Percentiles rank a stretch among this genome's conserved stretches.
Evolutionary conservation across 2,113 vertebrate species (phyloP).

Genomic region (Psittacula cyanocephala): DNA sequence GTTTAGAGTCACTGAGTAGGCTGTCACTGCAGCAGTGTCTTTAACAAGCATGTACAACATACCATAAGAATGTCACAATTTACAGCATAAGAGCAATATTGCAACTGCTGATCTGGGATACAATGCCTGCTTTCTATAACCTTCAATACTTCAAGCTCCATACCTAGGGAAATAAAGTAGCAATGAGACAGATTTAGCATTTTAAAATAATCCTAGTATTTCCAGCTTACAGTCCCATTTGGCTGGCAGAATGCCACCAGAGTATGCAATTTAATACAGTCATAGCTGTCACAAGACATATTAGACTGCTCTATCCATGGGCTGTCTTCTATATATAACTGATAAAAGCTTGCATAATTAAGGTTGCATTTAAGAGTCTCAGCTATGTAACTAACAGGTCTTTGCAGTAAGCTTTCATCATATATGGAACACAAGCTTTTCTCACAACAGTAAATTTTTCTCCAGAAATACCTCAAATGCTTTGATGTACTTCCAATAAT

Average conservation of each 20-base stretch:
- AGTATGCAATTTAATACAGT: slow-evolving; percentile 32
- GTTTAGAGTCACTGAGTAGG: not conserved
- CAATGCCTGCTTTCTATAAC: not conserved
- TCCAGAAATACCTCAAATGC: not conserved
- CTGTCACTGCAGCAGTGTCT: not conserved
- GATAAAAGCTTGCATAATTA: slow-evolving; percentile 51
- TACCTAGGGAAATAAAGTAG: not conserved
- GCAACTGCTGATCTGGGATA: not conserved
- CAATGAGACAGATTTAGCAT: not conserved
- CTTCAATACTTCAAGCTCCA: not conserved
- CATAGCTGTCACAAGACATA: slow-evolving; percentile 42
- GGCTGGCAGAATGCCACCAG: slow-evolving; percentile 21
- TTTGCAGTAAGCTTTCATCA: not conserved
- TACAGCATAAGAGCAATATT: not conserved
- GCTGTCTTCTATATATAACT: slow-evolving; percentile 53
- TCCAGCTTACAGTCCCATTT: not conserved
- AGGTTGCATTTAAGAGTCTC: slow-evolving; percentile 31
- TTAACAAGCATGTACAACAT: not conserved
- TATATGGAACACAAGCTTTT: not conserved
- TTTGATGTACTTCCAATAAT: not conserved
- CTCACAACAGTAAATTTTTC: not conserved
- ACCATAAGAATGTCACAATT: not conserved
- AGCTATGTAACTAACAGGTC: not conserved
- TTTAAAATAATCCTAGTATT: slow-evolving; percentile 15
- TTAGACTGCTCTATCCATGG: slow-evolving; percentile 21